Evolutionary conservation across 2,797 vertebrate genomes (phyloP).

Genomic region (Esox masquinongy): DNA sequence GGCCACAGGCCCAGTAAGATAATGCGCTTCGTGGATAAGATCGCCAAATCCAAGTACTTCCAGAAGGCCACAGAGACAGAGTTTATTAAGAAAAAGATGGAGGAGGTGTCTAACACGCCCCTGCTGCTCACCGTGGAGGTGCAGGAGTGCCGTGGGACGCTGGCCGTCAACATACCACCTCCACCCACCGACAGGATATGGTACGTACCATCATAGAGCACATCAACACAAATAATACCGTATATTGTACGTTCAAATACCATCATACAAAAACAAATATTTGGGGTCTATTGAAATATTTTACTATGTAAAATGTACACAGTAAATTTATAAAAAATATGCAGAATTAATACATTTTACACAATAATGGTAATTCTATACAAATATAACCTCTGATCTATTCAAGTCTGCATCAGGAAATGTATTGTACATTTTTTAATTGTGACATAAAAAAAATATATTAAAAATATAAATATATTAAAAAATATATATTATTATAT

Average conservation of each 20-base stretch:
- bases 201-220: conserved; percentile 65
- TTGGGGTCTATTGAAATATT: no score
- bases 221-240: background rate
- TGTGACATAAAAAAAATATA: no score
- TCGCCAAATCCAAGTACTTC: conserved; percentile 98
- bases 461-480: no score
- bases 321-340: no score
- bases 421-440: no score
- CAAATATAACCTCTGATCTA: no score
- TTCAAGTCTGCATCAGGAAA: no score
- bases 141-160: conserved; percentile 90
- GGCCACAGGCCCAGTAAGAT: conserved; percentile 96
- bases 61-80: conserved; percentile 98
- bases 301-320: no score
- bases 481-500: no score
- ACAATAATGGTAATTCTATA: no score
- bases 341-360: no score
- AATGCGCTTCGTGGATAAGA: conserved; percentile 99
- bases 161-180: conserved; percentile 96
- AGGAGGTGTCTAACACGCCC: conserved; percentile 97
- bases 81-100: conserved; percentile 99
- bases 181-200: conserved; percentile 98
- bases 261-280: conserved; percentile 47
- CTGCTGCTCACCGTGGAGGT: conserved; percentile 96
- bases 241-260: background rate